Evolutionary conservation across 2,888 invertebrate species (phyloP).

Genomic region (Ophion costatus): DNA sequence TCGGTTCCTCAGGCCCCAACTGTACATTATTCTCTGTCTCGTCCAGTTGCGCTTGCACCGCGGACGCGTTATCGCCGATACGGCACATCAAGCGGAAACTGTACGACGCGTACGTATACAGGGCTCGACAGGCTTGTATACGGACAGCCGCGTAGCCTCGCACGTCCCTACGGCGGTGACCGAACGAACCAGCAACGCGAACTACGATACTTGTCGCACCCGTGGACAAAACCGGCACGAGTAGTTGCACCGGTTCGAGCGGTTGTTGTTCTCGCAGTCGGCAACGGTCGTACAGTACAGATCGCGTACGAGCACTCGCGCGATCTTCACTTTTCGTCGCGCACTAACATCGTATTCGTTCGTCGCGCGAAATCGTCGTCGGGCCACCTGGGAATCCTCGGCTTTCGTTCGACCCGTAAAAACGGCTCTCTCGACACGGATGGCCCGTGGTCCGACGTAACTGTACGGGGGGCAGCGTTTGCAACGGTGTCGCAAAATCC

Average conservation of each 20-base stretch:
- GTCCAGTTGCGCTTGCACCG: neutral
- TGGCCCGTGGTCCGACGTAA: too few species aligned
- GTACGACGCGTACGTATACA: conserved; percentile 6
- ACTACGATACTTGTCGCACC: neutral
- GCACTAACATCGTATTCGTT: conserved; percentile 25
- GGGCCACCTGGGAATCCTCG: neutral
- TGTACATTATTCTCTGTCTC: neutral
- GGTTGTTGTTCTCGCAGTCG: conserved; percentile 2
- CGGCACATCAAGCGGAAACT: conserved; percentile 23
- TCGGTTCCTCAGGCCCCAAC: neutral
- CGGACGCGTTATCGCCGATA: conserved; percentile 16
- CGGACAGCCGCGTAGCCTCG: conserved; percentile 18
- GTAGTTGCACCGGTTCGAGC: conserved; percentile 16
- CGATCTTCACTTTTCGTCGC: neutral
- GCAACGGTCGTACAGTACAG: neutral
- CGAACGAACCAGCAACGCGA: conserved; percentile 31
- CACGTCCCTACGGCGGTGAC: conserved; percentile 39
- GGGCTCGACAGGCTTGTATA: conserved; percentile 2
- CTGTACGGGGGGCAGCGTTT: neutral
- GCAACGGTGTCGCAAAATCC: conserved; percentile 1
- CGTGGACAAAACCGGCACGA: too few species aligned
- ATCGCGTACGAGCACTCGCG: too few species aligned
- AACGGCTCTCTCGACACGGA: too few species aligned
- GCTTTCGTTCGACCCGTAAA: too few species aligned
- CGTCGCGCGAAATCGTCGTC: conserved; percentile 6